Conservation (phyloP, 1,140 invertebrate genomes). For the Phymorhynchus buccinoides region DNA sequence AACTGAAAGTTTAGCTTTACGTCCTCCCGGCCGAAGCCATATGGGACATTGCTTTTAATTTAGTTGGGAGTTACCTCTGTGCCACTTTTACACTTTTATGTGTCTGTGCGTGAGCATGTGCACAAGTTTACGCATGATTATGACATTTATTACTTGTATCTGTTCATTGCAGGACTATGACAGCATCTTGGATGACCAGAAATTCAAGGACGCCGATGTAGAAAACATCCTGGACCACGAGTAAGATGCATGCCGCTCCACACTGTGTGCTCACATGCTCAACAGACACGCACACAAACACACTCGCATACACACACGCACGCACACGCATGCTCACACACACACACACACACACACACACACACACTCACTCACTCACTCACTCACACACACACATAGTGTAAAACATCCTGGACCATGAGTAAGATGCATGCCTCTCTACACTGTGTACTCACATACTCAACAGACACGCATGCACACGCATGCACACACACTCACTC, state of each 20-base stretch:
- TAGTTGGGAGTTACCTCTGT: too few species aligned
- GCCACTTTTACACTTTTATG: background rate
- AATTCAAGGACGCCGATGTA: slow-evolving; percentile 80
- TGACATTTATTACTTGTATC: background rate
- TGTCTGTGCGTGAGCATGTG: background rate
- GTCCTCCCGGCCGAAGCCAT: too few species aligned
- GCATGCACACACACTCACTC: slow-evolving; percentile 56
- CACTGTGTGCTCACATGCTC: background rate
- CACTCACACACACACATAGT: background rate
- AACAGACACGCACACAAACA: background rate
- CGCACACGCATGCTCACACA: background rate
- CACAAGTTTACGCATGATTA: background rate
- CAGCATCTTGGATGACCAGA: slow-evolving; percentile 78
- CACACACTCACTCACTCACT: background rate
- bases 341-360: background rate
- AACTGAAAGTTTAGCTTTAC: too few species aligned
- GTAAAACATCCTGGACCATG: slow-evolving; percentile 80
- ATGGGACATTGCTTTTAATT: too few species aligned
- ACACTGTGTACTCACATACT: too few species aligned
- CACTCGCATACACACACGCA: background rate
- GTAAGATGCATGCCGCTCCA: too few species aligned
- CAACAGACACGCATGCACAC: background rate
- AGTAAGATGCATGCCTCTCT: slow-evolving; percentile 79
- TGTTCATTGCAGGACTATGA: slow-evolving; percentile 82
- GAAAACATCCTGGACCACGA: slow-evolving; percentile 91